Evolutionary conservation across 2,797 vertebrate species (phyloP), one percentile per base, ranked within the genome.

Genomic region (Odontamblyopus lacepedii): DNA sequence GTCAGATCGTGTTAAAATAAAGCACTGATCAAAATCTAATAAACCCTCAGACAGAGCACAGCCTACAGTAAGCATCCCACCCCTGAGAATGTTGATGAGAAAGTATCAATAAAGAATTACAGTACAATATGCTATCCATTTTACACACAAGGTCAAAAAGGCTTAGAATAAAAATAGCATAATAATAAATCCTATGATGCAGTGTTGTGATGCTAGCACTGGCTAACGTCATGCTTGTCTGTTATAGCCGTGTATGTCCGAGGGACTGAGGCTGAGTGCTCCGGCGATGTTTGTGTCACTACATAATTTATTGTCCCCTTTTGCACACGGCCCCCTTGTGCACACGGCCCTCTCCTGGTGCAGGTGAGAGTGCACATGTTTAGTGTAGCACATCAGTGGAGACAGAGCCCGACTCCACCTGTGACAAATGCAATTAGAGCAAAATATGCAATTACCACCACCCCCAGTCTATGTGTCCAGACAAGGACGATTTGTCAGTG

Each of bases 401-500:
- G 84, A 85, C 83, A 77, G 83, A 83, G 60, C 77, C 75, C 74
- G 86, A 88, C 86, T 89, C 76, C 91, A 91, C 89, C 85, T 89
- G 88, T 89, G 88, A 92, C 90, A 92, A 92, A 90, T 88, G 91
- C 93, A 94, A 95, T 95, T 94, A 95, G 90, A 90, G 89, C 89
- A 88, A 94, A 93, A 93, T 93, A 92, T 92, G 92, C 92, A 92
- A 92, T 93, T 93, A 93, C 92, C 74, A 83, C 89, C 87, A 83
- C 92, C 87, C 89, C 88, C 81, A 80, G 86, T 88, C 91, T 93
- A 92, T 85, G 80, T 62, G 89, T 87, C 85, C 85, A 91, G 94
- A 94, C 93, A 93, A 92, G 89, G 89, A 92, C 91, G 89, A 94
- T 94, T 94, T 93, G 92, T 95, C 94, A 94, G 88, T 80, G 86